Evolutionary conservation across 2,113 vertebrate genomes (phyloP).

Genomic region (Phocoena phocoena): DNA sequence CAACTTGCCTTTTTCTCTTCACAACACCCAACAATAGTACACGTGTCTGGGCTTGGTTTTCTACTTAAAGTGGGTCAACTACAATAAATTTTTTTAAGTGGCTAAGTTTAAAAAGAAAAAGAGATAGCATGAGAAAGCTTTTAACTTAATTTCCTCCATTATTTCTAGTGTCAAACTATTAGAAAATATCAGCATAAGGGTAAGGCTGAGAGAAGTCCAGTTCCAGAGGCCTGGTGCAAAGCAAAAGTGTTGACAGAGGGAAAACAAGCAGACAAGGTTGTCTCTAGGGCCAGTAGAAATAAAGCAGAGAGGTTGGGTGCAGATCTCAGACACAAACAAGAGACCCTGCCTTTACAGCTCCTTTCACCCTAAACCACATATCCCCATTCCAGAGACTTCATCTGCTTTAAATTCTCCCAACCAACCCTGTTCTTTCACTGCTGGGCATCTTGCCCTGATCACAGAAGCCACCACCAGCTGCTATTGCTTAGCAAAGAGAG

Average conservation of each 20-base stretch:
- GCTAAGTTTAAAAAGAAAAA: not conserved
- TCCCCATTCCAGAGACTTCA: not conserved
- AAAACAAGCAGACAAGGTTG: not conserved
- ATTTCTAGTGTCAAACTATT: constrained; percentile 42
- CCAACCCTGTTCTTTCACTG: not conserved
- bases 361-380: not conserved
- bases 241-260: not conserved
- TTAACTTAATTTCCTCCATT: constrained; percentile 7
- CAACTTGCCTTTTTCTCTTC: not conserved
- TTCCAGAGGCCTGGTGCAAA: not conserved
- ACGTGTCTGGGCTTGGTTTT: not conserved
- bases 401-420: not conserved
- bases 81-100: not conserved
- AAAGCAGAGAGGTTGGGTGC: not conserved
- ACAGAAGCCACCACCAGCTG: not conserved
- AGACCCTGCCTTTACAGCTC: not conserved
- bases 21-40: not conserved
- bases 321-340: not conserved
- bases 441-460: constrained; percentile 1
- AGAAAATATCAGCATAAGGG: not conserved
- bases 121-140: not conserved
- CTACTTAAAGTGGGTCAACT: not conserved
- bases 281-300: not conserved
- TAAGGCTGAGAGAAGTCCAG: not conserved
- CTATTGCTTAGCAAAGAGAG: not conserved